Evolutionary conservation across 2,113 vertebrate genomes (phyloP).

Genomic region (Lepisosteus oculatus): DNA sequence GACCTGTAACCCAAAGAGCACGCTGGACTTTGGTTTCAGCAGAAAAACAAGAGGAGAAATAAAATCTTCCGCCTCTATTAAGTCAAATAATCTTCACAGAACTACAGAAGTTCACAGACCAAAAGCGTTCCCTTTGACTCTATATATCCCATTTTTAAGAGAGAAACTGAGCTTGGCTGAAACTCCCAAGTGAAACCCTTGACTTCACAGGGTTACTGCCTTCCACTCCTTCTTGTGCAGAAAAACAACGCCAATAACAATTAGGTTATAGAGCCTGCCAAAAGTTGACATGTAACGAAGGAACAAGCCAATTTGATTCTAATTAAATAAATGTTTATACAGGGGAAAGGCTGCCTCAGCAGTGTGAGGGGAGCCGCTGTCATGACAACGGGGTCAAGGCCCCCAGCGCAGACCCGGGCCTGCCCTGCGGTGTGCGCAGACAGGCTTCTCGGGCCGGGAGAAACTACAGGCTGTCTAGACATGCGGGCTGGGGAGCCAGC

Average conservation of each 20-base stretch:
- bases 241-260: constrained; percentile 15
- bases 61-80: too few species aligned
- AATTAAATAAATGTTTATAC: constrained; percentile 43
- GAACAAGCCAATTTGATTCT: constrained; percentile 45
- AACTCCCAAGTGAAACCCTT: not conserved
- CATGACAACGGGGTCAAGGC: constrained; percentile 52
- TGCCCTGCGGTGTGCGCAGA: too few species aligned
- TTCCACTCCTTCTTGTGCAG: not conserved
- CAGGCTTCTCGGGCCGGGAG: too few species aligned
- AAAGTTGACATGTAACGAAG: constrained; percentile 34
- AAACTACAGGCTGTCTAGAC: too few species aligned
- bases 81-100: too few species aligned
- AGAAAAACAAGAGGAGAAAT: too few species aligned
- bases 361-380: constrained; percentile 42
- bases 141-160: not conserved
- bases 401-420: too few species aligned
- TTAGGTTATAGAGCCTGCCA: constrained; percentile 24
- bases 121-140: not conserved
- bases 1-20: too few species aligned
- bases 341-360: constrained; percentile 37
- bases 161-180: not conserved
- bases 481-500: too few species aligned
- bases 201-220: not conserved
- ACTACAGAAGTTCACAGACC: too few species aligned
- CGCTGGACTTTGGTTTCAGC: too few species aligned